Conservation (phyloP, 2,113 vertebrate species). For the Eleginops maclovinus region DNA sequence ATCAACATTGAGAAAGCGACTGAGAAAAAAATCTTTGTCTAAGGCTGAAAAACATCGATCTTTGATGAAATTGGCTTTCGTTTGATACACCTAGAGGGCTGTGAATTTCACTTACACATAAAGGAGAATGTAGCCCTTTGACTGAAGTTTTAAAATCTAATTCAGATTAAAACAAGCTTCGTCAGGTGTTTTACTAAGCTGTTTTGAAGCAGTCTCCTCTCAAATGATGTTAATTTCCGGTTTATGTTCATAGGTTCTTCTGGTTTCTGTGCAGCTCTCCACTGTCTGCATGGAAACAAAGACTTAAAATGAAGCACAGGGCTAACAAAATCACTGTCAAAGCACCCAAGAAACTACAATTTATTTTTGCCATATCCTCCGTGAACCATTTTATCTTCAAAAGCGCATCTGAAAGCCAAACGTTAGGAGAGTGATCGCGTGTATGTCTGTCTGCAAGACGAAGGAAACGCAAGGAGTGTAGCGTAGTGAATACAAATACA, state of each 20-base stretch:
- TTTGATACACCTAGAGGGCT: slow-evolving; percentile 40
- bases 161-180: slow-evolving; percentile 9
- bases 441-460: slow-evolving; percentile 16
- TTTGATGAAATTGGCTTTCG: slow-evolving; percentile 16
- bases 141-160: background rate
- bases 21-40: background rate
- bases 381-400: slow-evolving; percentile 21
- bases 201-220: slow-evolving; percentile 36
- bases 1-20: background rate
- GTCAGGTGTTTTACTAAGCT: background rate
- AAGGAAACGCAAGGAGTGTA: slow-evolving; percentile 17
- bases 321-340: slow-evolving; percentile 45
- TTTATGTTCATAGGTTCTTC: slow-evolving; percentile 25
- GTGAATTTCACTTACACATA: background rate
- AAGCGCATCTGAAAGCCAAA: slow-evolving; percentile 10
- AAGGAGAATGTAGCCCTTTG: slow-evolving; percentile 11
- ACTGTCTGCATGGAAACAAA: slow-evolving; percentile 47
- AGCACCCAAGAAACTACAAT: slow-evolving; percentile 10
- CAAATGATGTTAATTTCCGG: slow-evolving; percentile 18
- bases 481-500: slow-evolving; percentile 16
- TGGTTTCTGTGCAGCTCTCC: slow-evolving; percentile 40
- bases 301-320: slow-evolving; percentile 67
- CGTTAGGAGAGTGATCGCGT: background rate
- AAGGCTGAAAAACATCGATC: background rate
- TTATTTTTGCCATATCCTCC: slow-evolving; percentile 20